phyloP scores from a whole-genome alignment of 1,140 invertebrate genomes.

The Drosophila eugracilis region DNA sequence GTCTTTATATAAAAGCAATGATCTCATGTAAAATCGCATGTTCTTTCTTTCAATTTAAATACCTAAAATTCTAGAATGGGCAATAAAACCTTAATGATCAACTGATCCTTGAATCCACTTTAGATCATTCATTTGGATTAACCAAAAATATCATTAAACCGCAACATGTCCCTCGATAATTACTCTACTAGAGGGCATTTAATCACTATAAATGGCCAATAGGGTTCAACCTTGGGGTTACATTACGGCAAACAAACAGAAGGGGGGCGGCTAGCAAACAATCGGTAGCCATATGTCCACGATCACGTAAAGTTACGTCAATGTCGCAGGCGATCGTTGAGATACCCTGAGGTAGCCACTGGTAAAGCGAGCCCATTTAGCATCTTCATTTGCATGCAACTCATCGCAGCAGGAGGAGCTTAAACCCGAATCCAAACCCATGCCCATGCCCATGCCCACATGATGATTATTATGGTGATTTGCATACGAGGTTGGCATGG shows the following conservation, averaged over 20 bases:
- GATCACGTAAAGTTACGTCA: constrained; percentile 75
- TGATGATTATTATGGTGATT: constrained; percentile 32
- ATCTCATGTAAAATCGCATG: not conserved
- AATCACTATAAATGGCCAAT: constrained; percentile 22
- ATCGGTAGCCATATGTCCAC: constrained; percentile 16
- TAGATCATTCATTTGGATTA: constrained; percentile 6
- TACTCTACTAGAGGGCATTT: constrained; percentile 24
- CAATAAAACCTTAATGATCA: not conserved
- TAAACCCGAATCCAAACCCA: too few species aligned
- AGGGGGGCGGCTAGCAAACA: constrained; percentile 10
- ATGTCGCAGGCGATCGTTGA: constrained; percentile 48
- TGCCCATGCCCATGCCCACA: constrained; percentile 34
- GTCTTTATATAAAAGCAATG: not conserved
- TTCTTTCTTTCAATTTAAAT: not conserved
- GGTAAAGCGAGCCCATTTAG: constrained; percentile 40
- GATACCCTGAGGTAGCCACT: constrained; percentile 25
- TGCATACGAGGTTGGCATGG: constrained; percentile 40
- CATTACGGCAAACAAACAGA: constrained; percentile 13
- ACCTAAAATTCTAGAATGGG: not conserved
- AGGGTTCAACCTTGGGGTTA: constrained; percentile 69
- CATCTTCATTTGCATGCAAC: constrained; percentile 73
- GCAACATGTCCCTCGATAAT: constrained; percentile 17
- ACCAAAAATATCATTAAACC: constrained; percentile 6
- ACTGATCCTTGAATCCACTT: not conserved
- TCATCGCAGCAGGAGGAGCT: constrained; percentile 32